These are phyloP conservation scores for Merodon equestris DNA, from an alignment of 2,888 invertebrate genomes.

Conservation along the genomic window DNA sequence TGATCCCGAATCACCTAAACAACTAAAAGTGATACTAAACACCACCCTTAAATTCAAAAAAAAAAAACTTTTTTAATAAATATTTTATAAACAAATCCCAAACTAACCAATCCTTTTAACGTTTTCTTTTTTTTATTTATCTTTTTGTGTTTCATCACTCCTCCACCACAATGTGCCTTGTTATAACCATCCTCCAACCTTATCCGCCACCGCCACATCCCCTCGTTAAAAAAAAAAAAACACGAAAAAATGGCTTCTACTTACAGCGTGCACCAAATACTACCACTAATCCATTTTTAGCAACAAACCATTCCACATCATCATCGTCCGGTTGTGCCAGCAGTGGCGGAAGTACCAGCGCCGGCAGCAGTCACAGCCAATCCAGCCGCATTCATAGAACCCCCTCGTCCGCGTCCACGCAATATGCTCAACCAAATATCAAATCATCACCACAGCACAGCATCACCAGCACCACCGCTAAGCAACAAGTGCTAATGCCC, in stretches of 20 bases:
- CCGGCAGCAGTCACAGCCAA: slow-evolving; percentile 62
- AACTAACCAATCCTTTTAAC: slow-evolving; percentile 49
- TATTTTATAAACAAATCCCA: slow-evolving; percentile 47
- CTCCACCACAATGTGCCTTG: slow-evolving; percentile 21
- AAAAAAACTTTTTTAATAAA: background rate
- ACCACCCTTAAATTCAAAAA: slow-evolving; percentile 12
- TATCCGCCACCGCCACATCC: slow-evolving; percentile 30
- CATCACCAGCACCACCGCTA: slow-evolving; percentile 67
- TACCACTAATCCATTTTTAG: slow-evolving; percentile 78
- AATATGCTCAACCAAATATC: slow-evolving; percentile 70
- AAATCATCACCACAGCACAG: slow-evolving; percentile 69
- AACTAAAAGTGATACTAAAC: slow-evolving; percentile 32
- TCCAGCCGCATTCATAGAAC: slow-evolving; percentile 58
- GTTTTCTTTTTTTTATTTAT: slow-evolving; percentile 34
- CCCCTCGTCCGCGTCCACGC: slow-evolving; percentile 64
- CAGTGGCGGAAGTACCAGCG: slow-evolving; percentile 64
- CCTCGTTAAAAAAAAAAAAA: slow-evolving; percentile 26
- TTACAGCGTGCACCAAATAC: slow-evolving; percentile 74
- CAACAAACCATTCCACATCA: slow-evolving; percentile 73
- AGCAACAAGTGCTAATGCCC: slow-evolving; percentile 74
- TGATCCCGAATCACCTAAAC: background rate
- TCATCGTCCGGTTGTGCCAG: slow-evolving; percentile 69
- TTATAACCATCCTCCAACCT: slow-evolving; percentile 8
- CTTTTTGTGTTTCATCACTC: slow-evolving; percentile 46
- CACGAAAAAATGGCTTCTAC: slow-evolving; percentile 68